Conservation (phyloP, 2,797 vertebrate species). For the Acrocephalus scirpaceus region DNA sequence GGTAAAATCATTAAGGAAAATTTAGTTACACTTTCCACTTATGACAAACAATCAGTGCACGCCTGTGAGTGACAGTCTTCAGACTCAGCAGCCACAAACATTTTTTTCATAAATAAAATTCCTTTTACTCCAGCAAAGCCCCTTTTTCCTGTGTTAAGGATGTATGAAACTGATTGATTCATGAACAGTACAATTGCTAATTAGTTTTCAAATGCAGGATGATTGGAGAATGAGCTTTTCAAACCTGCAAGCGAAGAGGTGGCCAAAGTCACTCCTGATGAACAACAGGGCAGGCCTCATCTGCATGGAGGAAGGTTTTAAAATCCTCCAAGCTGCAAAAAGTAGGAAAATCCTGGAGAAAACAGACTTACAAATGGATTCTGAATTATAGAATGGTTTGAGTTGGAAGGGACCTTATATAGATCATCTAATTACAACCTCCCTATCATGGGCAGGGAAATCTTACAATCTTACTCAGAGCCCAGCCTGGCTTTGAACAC, state of each 20-base stretch:
- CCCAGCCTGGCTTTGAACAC: not conserved
- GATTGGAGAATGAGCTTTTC: not conserved
- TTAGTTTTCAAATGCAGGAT: not conserved
- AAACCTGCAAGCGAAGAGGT: not conserved
- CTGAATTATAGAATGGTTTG: not conserved
- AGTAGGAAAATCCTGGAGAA: not conserved
- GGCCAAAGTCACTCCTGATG: not conserved
- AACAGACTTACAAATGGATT: not conserved
- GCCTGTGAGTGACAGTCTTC: fast-evolving
- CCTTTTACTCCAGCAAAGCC: not conserved
- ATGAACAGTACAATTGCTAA: not conserved
- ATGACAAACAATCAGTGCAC: fast-evolving
- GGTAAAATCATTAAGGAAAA: not conserved
- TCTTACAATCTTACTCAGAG: not conserved
- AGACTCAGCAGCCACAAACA: not conserved
- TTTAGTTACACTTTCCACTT: not conserved
- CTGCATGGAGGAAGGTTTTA: not conserved
- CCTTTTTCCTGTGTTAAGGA: not conserved
- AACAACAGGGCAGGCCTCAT: not conserved
- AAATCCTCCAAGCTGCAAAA: not conserved
- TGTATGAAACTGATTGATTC: not conserved
- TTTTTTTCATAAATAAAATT: not conserved
- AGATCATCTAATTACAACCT: too few species aligned
- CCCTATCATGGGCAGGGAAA: not conserved
- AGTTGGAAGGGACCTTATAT: not conserved